phyloP scores from a whole-genome alignment of 2,888 invertebrate genomes.

The Seira musarum region DNA sequence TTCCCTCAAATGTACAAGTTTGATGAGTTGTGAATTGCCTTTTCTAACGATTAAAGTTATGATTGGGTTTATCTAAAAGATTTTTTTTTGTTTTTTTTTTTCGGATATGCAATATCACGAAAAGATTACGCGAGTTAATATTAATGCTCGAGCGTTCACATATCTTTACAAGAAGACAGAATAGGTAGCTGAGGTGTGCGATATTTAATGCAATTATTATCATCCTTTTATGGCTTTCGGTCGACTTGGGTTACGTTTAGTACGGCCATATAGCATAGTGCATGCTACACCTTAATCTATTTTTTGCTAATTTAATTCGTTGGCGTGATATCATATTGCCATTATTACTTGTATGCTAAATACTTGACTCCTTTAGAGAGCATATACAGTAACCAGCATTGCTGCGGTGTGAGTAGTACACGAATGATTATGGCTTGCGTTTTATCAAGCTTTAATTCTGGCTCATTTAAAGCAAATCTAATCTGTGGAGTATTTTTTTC shows the following conservation, averaged over 20 bases:
- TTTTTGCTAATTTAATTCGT: constrained; percentile 50
- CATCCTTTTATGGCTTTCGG: too few species aligned
- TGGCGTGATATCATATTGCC: constrained; percentile 33
- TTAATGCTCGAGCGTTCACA: too few species aligned
- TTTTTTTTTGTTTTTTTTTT: constrained; percentile 9
- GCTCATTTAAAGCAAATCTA: constrained; percentile 46
- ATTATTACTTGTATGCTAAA: constrained; percentile 32
- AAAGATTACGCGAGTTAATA: not conserved
- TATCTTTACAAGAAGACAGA: too few species aligned
- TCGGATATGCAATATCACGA: constrained; percentile 12
- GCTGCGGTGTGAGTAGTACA: not conserved
- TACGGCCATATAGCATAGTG: not conserved
- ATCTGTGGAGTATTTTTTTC: constrained; percentile 27
- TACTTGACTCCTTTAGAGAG: constrained; percentile 13
- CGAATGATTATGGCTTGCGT: too few species aligned
- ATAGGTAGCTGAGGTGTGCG: too few species aligned
- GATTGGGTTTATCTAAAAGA: constrained; percentile 50
- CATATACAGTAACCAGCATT: not conserved
- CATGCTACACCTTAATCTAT: constrained; percentile 13
- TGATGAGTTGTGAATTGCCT: constrained; percentile 56
- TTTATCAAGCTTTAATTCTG: constrained; percentile 34
- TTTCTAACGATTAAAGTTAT: constrained; percentile 31
- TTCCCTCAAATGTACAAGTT: constrained; percentile 28
- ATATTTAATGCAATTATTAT: too few species aligned
- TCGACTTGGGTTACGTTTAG: too few species aligned